Conservation (phyloP, 1,140 invertebrate genomes). For the Andrena cerasifolii region DNA sequence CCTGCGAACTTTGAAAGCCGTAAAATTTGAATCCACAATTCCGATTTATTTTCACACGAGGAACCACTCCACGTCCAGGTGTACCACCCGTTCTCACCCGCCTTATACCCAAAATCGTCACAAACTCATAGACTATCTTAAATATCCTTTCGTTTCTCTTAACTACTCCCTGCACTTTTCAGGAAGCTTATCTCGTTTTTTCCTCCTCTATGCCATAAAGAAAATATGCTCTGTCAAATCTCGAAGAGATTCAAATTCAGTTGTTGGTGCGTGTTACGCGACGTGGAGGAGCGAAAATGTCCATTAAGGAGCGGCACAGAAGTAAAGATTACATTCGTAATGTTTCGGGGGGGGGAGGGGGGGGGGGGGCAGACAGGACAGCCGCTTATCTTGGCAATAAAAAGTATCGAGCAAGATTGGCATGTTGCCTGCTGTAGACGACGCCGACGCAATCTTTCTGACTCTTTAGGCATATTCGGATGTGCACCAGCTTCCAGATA, state of each 20-base stretch:
- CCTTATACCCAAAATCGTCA: not conserved
- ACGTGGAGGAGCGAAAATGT: slow-evolving; percentile 29
- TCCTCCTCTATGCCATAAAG: slow-evolving; percentile 4
- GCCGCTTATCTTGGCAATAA: slow-evolving; percentile 77
- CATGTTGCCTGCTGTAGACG: slow-evolving; percentile 68
- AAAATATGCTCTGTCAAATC: slow-evolving; percentile 47
- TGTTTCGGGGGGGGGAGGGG: slow-evolving; percentile 63
- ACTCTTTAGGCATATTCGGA: slow-evolving; percentile 59
- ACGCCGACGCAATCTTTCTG: slow-evolving; percentile 61
- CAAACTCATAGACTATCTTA: not conserved
- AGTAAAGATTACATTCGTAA: slow-evolving; percentile 76
- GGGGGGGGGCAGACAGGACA: slow-evolving; percentile 35
- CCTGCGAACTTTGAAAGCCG: too few species aligned
- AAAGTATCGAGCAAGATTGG: slow-evolving; percentile 76
- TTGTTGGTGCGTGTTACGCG: slow-evolving; percentile 33
- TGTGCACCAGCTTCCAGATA: slow-evolving; percentile 67
- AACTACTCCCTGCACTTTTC: not conserved
- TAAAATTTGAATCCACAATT: too few species aligned
- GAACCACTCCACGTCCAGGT: too few species aligned
- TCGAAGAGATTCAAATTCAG: slow-evolving; percentile 17
- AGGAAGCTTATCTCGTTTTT: not conserved
- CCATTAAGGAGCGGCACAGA: slow-evolving; percentile 63
- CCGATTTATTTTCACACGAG: too few species aligned
- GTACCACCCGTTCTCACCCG: too few species aligned
- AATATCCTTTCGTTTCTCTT: not conserved